A percentile compares a stretch with the other conserved stretches of the same genome.
These are phyloP conservation scores for Acanthiza pusilla DNA, from an alignment of 2,797 vertebrate species.

Conservation along the genomic window DNA sequence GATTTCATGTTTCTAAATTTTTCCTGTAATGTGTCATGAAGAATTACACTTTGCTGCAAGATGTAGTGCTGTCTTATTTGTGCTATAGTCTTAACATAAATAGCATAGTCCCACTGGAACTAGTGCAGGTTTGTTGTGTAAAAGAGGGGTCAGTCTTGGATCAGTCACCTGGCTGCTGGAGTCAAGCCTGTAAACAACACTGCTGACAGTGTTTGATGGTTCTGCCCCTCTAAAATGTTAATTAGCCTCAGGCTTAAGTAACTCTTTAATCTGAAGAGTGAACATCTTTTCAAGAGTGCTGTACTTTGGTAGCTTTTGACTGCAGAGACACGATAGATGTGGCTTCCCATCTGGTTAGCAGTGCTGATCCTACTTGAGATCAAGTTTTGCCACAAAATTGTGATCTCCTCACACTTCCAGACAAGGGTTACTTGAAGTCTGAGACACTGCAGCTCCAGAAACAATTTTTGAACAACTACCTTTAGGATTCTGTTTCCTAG, in stretches of 20 bases:
- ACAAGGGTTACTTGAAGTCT: background rate
- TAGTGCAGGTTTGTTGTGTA: background rate
- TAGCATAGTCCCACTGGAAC: background rate
- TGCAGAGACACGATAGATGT: background rate
- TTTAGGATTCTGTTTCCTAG: background rate
- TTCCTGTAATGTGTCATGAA: background rate
- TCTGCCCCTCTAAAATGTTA: background rate
- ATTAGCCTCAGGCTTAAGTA: background rate
- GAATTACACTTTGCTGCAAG: background rate
- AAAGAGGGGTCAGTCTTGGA: background rate
- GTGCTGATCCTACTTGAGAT: background rate
- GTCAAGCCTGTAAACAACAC: background rate
- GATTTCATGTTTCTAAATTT: background rate
- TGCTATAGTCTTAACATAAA: background rate
- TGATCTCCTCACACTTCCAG: background rate
- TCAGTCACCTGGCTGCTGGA: background rate
- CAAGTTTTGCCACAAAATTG: background rate
- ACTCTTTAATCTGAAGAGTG: background rate
- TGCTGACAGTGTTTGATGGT: background rate
- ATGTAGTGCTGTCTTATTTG: background rate
- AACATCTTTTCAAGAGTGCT: background rate
- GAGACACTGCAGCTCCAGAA: background rate
- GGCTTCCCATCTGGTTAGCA: background rate
- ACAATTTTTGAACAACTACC: background rate
- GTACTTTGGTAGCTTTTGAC: background rate